These are phyloP conservation scores for Heliornis fulica DNA, from an alignment of 2,113 vertebrate genomes.

Conservation along the genomic window DNA sequence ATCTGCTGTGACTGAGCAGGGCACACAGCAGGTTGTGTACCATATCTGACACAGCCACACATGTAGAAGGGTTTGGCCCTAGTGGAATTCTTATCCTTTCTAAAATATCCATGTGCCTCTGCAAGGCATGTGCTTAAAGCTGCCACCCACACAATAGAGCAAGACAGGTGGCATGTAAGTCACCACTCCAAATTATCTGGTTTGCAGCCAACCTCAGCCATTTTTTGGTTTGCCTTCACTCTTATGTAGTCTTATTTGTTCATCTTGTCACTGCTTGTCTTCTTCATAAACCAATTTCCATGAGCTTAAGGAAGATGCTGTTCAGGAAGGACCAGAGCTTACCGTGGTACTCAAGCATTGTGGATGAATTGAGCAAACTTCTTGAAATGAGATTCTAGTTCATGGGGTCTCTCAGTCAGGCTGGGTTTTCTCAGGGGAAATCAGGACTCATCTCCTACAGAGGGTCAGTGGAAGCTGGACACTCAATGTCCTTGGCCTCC, in stretches of 20 bases:
- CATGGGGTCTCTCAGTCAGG: background rate
- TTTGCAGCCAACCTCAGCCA: background rate
- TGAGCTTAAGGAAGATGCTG: background rate
- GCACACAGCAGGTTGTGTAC: background rate
- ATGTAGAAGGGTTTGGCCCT: background rate
- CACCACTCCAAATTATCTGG: background rate
- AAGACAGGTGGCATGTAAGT: background rate
- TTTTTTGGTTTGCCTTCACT: background rate
- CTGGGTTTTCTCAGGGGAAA: background rate
- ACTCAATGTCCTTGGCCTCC: background rate
- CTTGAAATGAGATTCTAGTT: background rate
- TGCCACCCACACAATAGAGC: background rate
- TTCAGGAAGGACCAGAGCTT: background rate
- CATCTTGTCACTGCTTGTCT: background rate
- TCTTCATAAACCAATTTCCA: background rate
- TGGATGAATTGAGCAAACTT: background rate
- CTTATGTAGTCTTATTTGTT: background rate
- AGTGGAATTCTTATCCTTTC: background rate
- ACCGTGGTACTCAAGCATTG: background rate
- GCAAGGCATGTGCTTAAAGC: background rate
- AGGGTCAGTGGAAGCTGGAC: background rate
- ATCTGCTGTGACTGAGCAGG: background rate
- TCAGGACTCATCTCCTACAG: background rate
- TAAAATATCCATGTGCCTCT: background rate
- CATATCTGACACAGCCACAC: fast-evolving